These are phyloP conservation scores for Chaetophractus vellerosus DNA, from an alignment of 2,797 vertebrate genomes.

Conservation along the genomic window DNA sequence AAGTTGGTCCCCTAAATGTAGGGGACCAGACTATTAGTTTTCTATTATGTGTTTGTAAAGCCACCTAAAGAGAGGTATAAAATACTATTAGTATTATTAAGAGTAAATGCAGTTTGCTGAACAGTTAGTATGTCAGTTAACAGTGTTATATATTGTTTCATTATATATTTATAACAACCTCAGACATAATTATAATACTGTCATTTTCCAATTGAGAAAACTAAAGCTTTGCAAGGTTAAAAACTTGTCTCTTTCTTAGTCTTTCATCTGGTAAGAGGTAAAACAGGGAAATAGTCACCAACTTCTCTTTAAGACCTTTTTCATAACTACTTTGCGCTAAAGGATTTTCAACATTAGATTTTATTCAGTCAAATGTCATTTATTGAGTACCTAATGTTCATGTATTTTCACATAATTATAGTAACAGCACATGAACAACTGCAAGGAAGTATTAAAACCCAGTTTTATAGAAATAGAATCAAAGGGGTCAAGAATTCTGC, in stretches of 20 bases:
- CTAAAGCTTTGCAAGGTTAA: background rate
- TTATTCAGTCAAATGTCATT: background rate
- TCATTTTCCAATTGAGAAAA: background rate
- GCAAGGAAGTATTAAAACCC: background rate
- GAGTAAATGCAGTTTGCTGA: background rate
- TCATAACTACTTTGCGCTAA: background rate
- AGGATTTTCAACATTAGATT: background rate
- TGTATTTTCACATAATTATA: fast-evolving
- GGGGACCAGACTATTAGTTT: background rate
- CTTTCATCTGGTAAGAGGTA: background rate
- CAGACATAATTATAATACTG: background rate
- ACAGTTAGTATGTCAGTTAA: background rate
- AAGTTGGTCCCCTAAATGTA: background rate
- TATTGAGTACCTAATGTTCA: too few relatives aligned
- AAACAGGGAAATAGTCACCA: background rate
- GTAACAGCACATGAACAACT: background rate
- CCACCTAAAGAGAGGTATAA: background rate
- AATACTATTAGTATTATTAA: background rate
- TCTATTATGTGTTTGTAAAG: background rate
- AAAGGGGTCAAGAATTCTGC: background rate
- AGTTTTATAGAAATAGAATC: background rate
- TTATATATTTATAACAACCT: background rate
- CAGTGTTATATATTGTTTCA: background rate
- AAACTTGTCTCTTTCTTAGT: background rate
- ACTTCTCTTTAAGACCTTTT: background rate